Conservation (phyloP, 2,113 vertebrate genomes). For the Macquaria ambigua region DNA sequence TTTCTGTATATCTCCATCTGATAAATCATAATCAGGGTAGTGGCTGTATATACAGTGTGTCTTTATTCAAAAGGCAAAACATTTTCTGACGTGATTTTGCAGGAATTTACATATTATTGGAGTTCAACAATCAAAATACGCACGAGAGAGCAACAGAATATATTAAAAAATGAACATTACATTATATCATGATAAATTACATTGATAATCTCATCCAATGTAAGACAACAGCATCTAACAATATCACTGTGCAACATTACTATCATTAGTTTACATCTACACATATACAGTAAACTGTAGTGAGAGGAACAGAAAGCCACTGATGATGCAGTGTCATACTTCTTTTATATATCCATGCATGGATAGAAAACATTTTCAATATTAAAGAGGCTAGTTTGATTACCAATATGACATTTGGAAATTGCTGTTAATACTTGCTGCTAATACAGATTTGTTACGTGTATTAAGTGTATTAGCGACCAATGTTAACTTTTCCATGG, state of each 20-base stretch:
- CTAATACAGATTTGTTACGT: neutral
- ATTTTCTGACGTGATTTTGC: neutral
- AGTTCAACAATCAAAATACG: neutral
- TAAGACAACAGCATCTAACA: neutral
- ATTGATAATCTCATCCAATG: neutral
- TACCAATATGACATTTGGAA: neutral
- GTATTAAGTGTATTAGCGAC: neutral
- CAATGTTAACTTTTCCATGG: neutral
- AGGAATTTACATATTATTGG: too few relatives aligned
- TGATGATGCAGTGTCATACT: neutral
- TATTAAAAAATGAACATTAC: neutral
- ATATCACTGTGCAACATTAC: neutral
- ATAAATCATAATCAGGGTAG: neutral
- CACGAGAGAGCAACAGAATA: neutral
- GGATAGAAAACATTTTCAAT: neutral
- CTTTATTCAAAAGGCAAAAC: too few relatives aligned
- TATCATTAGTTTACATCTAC: neutral
- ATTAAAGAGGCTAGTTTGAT: neutral
- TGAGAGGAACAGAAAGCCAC: neutral
- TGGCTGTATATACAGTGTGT: neutral
- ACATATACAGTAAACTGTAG: neutral
- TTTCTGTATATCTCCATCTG: neutral
- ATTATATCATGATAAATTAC: neutral
- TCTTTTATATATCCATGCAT: neutral
- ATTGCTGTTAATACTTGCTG: too few relatives aligned